These are phyloP conservation scores for Ips typographus DNA, from an alignment of 1,140 invertebrate genomes.

Conservation along the genomic window DNA sequence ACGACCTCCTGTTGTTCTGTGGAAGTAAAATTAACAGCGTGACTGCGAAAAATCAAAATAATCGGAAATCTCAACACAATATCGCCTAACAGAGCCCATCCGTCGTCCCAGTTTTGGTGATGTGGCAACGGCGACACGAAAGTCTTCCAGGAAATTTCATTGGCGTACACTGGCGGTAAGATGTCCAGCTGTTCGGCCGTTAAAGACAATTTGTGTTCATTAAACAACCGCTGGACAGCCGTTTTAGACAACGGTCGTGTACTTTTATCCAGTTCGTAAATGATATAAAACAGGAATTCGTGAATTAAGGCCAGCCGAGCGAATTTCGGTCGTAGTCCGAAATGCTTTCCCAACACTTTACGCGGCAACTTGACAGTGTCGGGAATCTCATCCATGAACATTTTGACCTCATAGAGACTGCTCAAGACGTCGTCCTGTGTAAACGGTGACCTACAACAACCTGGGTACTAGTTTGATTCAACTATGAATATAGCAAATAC, in stretches of 20 bases:
- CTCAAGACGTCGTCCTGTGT: slow-evolving; percentile 32
- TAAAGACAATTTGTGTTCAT: neutral
- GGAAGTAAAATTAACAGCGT: slow-evolving; percentile 61
- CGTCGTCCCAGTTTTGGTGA: slow-evolving; percentile 62
- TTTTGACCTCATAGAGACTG: slow-evolving; percentile 39
- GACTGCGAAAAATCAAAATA: slow-evolving; percentile 68
- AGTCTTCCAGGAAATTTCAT: slow-evolving; percentile 68
- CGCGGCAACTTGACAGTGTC: neutral
- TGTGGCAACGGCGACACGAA: slow-evolving; percentile 70
- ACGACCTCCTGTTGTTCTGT: slow-evolving; percentile 63
- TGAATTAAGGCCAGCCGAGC: slow-evolving; percentile 67
- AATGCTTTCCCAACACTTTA: slow-evolving; percentile 28
- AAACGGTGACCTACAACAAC: slow-evolving; percentile 31
- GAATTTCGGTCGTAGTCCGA: slow-evolving; percentile 63
- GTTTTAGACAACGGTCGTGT: slow-evolving; percentile 47
- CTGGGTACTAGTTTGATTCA: no score
- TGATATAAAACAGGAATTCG: slow-evolving; percentile 68
- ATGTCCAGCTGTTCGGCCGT: slow-evolving; percentile 45
- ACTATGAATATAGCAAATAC: neutral
- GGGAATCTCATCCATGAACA: slow-evolving; percentile 17
- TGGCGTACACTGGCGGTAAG: slow-evolving; percentile 55
- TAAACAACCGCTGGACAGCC: slow-evolving; percentile 16
- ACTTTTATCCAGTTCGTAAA: slow-evolving; percentile 51
- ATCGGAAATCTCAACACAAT: slow-evolving; percentile 71
- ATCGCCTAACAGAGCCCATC: slow-evolving; percentile 77